These are phyloP conservation scores for Platycheirus rosarum DNA, from an alignment of 2,888 invertebrate genomes.

Conservation along the genomic window DNA sequence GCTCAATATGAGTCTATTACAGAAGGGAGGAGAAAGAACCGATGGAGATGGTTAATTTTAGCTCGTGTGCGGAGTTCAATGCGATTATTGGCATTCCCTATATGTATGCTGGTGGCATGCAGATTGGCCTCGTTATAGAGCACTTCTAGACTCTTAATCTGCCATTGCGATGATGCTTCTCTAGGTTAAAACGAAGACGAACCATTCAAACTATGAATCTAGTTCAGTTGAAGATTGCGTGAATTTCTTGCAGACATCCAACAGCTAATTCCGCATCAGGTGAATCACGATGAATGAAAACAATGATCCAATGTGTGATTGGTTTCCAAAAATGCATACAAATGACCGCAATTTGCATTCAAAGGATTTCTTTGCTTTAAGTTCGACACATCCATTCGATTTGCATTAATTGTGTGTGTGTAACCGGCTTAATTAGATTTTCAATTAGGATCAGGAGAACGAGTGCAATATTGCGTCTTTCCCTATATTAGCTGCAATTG, in stretches of 20 bases:
- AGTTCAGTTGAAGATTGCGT: conserved; percentile 44
- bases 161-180: conserved; percentile 23
- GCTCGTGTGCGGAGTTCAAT: conserved; percentile 74
- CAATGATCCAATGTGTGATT: not conserved
- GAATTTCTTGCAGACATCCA: conserved; percentile 42
- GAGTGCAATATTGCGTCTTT: conserved; percentile 17
- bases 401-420: conserved; percentile 62
- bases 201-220: conserved; percentile 42
- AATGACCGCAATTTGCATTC: conserved; percentile 66
- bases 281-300: conserved; percentile 30
- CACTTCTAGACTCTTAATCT: conserved; percentile 53
- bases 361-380: conserved; percentile 60
- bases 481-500: not conserved
- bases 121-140: conserved; percentile 72
- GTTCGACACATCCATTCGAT: conserved; percentile 35
- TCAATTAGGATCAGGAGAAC: conserved; percentile 61
- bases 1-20: conserved; percentile 68
- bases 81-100: conserved; percentile 69
- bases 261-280: conserved; percentile 49
- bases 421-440: conserved; percentile 71
- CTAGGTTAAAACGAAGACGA: conserved; percentile 36
- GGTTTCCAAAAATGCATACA: conserved; percentile 35
- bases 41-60: conserved; percentile 65
- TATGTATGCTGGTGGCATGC: conserved; percentile 62
- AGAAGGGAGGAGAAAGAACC: conserved; percentile 30